Evolutionary conservation across 2,113 vertebrate genomes (phyloP), one percentile per base, ranked within the genome.

Genomic region (Morone chrysops): DNA sequence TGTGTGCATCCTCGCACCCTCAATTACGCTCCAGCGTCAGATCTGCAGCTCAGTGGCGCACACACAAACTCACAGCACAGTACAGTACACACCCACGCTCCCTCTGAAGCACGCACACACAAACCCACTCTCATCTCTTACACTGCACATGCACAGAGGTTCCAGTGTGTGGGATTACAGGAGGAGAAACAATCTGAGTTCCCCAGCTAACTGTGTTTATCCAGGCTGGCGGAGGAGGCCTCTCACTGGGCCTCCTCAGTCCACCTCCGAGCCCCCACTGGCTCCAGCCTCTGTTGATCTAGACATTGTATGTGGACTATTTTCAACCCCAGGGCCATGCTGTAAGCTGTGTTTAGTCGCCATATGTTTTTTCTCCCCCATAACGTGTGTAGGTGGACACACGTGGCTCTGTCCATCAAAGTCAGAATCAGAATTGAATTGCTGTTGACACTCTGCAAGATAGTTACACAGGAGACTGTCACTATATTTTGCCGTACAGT

Each of bases 261-360:
- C 38, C 54, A 71, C 36, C 61, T 69, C 57, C 2, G 18, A 66
- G 69, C 67, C 80, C 74, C 65, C 20, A 2, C 74, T 72, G 81
- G 67, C 66, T 80, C 85, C 68, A 63, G 36, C 81, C 54, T 87
- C 77, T 81, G 77, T 76, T 80, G 74, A 81, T 89, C 25, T 36
- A 16, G 60, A 76, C 77, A 14, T 25, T 47, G 81, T 31, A 31
- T 31, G 31, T 72, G 81, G 65, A 76, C 78, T 86, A 22, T 68
- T 75, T 76, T 80, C 63, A 74, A 82, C 78, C 61, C 48, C 45
- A 7, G 16, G 11, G 56, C 56, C 38, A 59, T 47, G 48, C 5
- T 54, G 70, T 53, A 36, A 43, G 53, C 45, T 38, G 31, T 6
- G 22, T 66, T 81, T 22, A n/a, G 59, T 70, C 20, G 7, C 6